Conservation (phyloP, 30 jellyfish, hydroid and myxozoan genomes). For the Turritopsis rubra region DNA sequence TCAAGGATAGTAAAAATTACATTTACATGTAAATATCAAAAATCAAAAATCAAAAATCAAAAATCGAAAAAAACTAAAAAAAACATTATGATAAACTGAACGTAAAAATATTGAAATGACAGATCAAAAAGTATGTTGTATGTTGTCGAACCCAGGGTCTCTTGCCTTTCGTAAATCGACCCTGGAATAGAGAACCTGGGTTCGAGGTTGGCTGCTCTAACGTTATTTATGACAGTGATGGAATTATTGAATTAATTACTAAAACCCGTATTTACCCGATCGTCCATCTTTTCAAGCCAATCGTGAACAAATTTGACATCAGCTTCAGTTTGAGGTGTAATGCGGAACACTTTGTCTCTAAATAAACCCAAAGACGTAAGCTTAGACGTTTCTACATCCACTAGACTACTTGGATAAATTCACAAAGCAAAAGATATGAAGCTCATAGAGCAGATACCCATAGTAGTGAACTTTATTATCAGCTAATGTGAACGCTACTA, state of each 20-base stretch:
- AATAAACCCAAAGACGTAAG: not conserved
- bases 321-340: conserved; percentile 35
- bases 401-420: not conserved
- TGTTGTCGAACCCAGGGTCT: not conserved
- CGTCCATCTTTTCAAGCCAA: conserved; percentile 21
- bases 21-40: too few relatives aligned
- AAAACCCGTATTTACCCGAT: not conserved
- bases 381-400: not conserved
- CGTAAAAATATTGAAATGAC: too few relatives aligned
- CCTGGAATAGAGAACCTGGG: not conserved
- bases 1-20: too few relatives aligned
- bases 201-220: not conserved
- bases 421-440: not conserved
- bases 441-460: not conserved
- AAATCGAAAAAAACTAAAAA: too few relatives aligned
- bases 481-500: not conserved
- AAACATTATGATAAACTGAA: too few relatives aligned
- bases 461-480: not conserved
- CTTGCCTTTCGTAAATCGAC: not conserved
- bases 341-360: conserved; percentile 61
- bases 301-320: conserved; percentile 35
- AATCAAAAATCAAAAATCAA: too few relatives aligned
- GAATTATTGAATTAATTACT: not conserved
- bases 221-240: not conserved
- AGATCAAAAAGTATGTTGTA: too few relatives aligned